These are phyloP conservation scores for Euplexia lucipara DNA, from an alignment of 2,888 invertebrate species.

Conservation along the genomic window DNA sequence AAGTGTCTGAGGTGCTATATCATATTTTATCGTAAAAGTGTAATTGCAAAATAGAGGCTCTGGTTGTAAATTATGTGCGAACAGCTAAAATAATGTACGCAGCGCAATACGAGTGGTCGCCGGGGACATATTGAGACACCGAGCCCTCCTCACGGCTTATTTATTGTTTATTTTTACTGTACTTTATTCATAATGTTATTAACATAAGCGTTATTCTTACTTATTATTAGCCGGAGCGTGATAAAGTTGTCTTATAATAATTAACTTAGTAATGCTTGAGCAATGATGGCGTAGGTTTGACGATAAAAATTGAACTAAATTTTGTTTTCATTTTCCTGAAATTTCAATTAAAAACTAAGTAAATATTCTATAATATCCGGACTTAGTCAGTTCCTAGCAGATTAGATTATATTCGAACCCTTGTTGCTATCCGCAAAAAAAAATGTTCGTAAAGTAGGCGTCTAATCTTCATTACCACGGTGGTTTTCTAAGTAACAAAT, in stretches of 20 bases:
- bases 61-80: slow-evolving; percentile 78
- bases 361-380: slow-evolving; percentile 25
- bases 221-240: slow-evolving; percentile 7
- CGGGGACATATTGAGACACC: slow-evolving; percentile 75
- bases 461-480: slow-evolving; percentile 52
- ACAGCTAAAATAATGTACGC: slow-evolving; percentile 74
- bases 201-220: background rate
- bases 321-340: slow-evolving; percentile 8
- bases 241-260: background rate
- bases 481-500: slow-evolving; percentile 45
- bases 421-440: slow-evolving; percentile 24
- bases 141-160: slow-evolving; percentile 69
- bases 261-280: background rate
- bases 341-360: slow-evolving; percentile 32
- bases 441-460: slow-evolving; percentile 29
- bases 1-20: slow-evolving; percentile 46
- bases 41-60: slow-evolving; percentile 71
- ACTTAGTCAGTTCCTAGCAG: slow-evolving; percentile 25
- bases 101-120: slow-evolving; percentile 74
- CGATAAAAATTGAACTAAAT: slow-evolving; percentile 4
- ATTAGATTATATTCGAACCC: slow-evolving; percentile 27
- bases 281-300: background rate
- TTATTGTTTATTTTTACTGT: slow-evolving; percentile 64
- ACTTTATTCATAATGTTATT: slow-evolving; percentile 12
- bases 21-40: slow-evolving; percentile 63